A percentile compares a stretch with the other conserved stretches of the same genome.
phyloP scores from a whole-genome alignment of 2,888 invertebrate species.

The Papilio demoleus region DNA sequence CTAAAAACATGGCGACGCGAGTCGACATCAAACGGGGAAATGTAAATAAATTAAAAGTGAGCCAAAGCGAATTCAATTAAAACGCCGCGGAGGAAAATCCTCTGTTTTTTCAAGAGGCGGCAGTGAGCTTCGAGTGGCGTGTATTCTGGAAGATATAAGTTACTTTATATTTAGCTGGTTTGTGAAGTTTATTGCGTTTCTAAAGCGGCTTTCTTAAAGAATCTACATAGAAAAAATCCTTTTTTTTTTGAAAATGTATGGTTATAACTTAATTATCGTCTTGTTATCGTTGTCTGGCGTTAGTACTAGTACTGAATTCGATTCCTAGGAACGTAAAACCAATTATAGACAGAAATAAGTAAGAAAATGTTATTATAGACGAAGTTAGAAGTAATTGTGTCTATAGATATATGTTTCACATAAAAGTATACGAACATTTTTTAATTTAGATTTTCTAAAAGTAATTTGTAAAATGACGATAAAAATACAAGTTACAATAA shows the following conservation, averaged over 20 bases:
- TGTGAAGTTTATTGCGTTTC: background rate
- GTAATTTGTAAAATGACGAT: background rate
- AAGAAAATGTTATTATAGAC: no score
- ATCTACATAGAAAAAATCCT: no score
- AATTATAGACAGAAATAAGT: no score
- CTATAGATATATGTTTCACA: no score
- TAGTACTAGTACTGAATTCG: no score
- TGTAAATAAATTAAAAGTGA: slow-evolving; percentile 78
- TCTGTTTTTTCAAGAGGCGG: slow-evolving; percentile 39
- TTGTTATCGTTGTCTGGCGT: no score
- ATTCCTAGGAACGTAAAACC: no score
- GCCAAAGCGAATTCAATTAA: slow-evolving; percentile 77
- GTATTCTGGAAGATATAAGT: slow-evolving; percentile 34
- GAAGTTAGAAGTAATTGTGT: no score
- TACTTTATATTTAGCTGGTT: slow-evolving; percentile 14
- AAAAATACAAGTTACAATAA: background rate
- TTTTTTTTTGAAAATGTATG: no score
- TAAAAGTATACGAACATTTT: no score
- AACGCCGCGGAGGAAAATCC: slow-evolving; percentile 65
- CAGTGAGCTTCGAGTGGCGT: slow-evolving; percentile 22
- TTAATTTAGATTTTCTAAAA: background rate
- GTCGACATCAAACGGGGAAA: slow-evolving; percentile 73
- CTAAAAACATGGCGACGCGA: slow-evolving; percentile 64
- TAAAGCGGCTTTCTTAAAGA: background rate
- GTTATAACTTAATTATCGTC: no score